Evolutionary conservation across 1,140 invertebrate species (phyloP), one percentile per base, ranked within the genome.

Genomic region (Drosophila paulistorum): DNA sequence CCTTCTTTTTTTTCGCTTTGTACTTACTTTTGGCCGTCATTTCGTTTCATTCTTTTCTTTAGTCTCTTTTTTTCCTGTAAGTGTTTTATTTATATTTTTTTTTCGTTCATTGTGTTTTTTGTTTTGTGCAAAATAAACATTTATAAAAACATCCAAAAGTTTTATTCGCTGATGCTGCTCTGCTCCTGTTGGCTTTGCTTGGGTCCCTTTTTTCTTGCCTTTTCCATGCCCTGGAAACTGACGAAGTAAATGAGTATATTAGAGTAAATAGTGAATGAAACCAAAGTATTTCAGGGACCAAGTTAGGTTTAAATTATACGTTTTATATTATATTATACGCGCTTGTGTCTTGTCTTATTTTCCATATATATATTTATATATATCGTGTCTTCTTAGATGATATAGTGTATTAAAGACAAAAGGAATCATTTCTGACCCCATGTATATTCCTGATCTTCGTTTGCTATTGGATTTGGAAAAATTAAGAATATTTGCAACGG

Each of bases 71-170:
- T 71, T 60, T 72, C 45, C 62, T 14, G 7, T 30, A 30, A 30
- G 30, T 55, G 35, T 37, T 37, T 37, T 41, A n/a, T 42, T 30
- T 30, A 26, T 17, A 17, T 17, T 13, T 30, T 33, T 30, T 74
- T n/a, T 41, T 33, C 58, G 33, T 80, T 75, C 79, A 17, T 39
- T 45, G 33, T 30, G 62, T 74, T 71, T 65, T 41, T 17, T 58
- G 23, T 58, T 73, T 79, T 79, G 62, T 78, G 84, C 80, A 89
- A 81, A 89, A 87, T 84, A 87, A 87, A 87, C 84, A 87, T 89
- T 87, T 89, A 87, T 81, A 84, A 84, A 83, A 77, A 77, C 60
- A 80, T 68, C 66, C 74, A 72, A 84, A 87, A 87, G 80, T 87
- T 87, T 89, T 77, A 80, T 89, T 89, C 69, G 83, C 80, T 80